Base-by-base conservation (phyloP, 1,140 invertebrate species). In the Helicoverpa armigera region DNA sequence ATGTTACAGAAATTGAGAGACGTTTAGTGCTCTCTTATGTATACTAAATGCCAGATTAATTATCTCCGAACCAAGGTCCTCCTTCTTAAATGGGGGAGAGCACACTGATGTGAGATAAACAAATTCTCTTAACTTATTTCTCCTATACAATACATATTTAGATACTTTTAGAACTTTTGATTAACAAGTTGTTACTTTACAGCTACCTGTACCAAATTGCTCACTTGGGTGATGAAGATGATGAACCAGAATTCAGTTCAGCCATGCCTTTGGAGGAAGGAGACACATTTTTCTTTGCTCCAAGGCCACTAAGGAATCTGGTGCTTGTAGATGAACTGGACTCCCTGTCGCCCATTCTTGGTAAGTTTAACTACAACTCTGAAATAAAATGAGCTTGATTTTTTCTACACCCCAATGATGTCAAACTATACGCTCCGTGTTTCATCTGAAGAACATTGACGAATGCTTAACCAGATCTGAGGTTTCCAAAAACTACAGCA, bases 131-230 rank as follows among this genome's bases (percentile, higher is more conserved):
- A 56, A 54, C 29, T 12, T 7, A 54, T 16, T 53, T 31, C 31
- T 31, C 7, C 4, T 3, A 11, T 11, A 29, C 48, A 18, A 10
- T 50, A n/a, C 16, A 31, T 18, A 9, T 23, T 5, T 48, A 18
- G 48, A 70, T 9, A 18, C 7, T 43, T n/a, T 31, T 61, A 3
- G 5, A 12, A 18, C 7, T 53, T 1, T 70, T 51, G 51, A 18
- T 11, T 51, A 31, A 72, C 16, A 63, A 29, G 2, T 18, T 65
- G n/a, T 4, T 58, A 60, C 3, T 82, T 29, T 96, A 53, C 86
- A 99, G 98, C 94, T 99, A 99, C 89, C 92, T 99, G 0, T 99
- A 99, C 90, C 99, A 99, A 96, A 99, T 99, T 93, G 99, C 99
- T 14, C 98, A 99, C 95, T 96, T 99, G 82, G 99, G 99, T 48